phyloP scores from a whole-genome alignment of 2,113 vertebrate genomes.

The Mandrillus leucophaeus region DNA sequence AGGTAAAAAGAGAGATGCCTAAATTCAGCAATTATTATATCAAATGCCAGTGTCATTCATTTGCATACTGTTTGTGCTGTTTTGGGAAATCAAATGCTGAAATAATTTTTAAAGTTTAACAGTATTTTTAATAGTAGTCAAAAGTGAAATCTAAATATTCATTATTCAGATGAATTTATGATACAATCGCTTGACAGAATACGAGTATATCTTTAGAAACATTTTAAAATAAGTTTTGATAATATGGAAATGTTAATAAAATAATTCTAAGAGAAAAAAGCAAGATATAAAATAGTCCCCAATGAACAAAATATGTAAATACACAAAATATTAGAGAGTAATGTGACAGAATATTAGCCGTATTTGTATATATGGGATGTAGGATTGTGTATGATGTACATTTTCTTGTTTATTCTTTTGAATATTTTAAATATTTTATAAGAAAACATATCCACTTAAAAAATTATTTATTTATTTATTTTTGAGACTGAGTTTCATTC shows the following conservation, averaged over 20 bases:
- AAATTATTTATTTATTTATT: no score
- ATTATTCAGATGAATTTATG: background rate
- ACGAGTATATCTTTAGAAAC: background rate
- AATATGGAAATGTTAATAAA: background rate
- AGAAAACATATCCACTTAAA: background rate
- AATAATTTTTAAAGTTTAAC: background rate
- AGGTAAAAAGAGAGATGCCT: background rate
- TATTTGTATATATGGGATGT: background rate
- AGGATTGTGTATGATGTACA: background rate
- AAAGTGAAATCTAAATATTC: background rate
- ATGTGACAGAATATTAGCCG: background rate
- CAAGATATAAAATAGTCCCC: background rate
- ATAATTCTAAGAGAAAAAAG: constrained; percentile 16
- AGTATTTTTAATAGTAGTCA: background rate
- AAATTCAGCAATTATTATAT: background rate
- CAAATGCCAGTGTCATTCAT: background rate
- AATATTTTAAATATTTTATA: background rate
- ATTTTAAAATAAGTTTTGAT: background rate
- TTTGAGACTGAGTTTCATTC: no score
- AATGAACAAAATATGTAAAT: background rate
- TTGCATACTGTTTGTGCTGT: background rate
- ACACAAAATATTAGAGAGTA: background rate
- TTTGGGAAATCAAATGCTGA: background rate
- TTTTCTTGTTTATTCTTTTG: background rate
- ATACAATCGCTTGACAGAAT: background rate